Percentiles rank a stretch among this genome's conserved stretches.
phyloP scores from a whole-genome alignment of 2,888 invertebrate species.

The Ariolimax columbianus region DNA sequence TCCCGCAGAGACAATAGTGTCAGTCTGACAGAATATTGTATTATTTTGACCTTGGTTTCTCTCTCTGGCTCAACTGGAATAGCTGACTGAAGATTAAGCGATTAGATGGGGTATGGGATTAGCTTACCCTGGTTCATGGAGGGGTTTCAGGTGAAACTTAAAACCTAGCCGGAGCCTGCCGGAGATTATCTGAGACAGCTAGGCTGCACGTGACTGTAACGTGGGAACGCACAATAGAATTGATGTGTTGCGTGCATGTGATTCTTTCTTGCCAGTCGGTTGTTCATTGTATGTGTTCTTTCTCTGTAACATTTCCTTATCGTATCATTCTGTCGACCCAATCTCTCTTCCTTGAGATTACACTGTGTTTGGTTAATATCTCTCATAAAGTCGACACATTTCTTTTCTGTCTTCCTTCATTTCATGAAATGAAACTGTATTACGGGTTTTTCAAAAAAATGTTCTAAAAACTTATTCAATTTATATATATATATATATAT shows the following conservation, averaged over 20 bases:
- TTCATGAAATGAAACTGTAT: too few species aligned
- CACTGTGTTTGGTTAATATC: too few species aligned
- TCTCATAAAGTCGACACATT: too few species aligned
- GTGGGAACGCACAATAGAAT: not conserved
- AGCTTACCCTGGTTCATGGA: not conserved
- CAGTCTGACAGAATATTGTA: not conserved
- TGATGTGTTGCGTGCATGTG: not conserved
- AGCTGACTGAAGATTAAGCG: not conserved
- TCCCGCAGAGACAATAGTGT: not conserved
- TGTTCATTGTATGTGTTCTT: too few species aligned
- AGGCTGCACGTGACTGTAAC: not conserved
- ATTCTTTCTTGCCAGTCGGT: not conserved
- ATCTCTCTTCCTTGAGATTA: too few species aligned
- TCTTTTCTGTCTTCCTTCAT: too few species aligned
- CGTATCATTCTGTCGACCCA: too few species aligned
- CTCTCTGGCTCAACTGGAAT: not conserved
- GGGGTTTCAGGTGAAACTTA: not conserved
- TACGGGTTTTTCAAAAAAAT: too few species aligned
- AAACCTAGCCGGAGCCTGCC: not conserved
- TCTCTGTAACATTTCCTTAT: too few species aligned
- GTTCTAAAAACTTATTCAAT: too few species aligned
- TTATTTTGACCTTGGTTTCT: not conserved
- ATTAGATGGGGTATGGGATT: not conserved
- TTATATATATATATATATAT: too few species aligned
- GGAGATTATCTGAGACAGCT: not conserved